Evolutionary conservation across 2,797 vertebrate species (phyloP).

Genomic region (Neostethus bicornis): DNA sequence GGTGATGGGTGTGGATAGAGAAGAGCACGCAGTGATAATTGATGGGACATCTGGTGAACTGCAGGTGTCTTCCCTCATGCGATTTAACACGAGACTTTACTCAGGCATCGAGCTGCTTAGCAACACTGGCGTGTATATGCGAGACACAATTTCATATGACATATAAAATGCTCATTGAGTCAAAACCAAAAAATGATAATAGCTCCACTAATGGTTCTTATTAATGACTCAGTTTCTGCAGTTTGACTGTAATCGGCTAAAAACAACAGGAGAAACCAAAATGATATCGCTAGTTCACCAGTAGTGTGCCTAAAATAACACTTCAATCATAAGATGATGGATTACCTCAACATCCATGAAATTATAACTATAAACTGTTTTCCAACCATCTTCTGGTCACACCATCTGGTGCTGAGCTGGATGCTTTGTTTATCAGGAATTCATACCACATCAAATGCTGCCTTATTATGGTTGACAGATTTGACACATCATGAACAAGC

Average conservation of each 20-base stretch:
- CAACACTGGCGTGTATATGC: constrained; percentile 46
- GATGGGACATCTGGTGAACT: constrained; percentile 82
- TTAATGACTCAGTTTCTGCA: constrained; percentile 4
- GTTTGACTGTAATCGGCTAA: not conserved
- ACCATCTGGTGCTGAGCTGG: constrained; percentile 6
- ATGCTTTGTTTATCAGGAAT: constrained; percentile 38
- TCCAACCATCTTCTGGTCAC: constrained; percentile 21
- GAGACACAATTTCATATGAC: not conserved
- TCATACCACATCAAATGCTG: constrained; percentile 59
- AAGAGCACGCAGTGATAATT: constrained; percentile 71
- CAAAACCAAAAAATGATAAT: not conserved
- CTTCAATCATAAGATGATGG: constrained; percentile 12
- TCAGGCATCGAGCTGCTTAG: constrained; percentile 61
- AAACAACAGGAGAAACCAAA: constrained; percentile 27
- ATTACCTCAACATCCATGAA: constrained; percentile 4
- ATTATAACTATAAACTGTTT: constrained; percentile 20
- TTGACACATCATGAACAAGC: constrained; percentile 58
- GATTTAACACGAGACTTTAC: constrained; percentile 82
- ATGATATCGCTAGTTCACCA: constrained; percentile 11
- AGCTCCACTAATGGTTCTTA: not conserved
- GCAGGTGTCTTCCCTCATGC: constrained; percentile 73
- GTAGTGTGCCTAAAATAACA: not conserved
- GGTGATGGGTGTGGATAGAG: constrained; percentile 47
- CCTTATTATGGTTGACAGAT: constrained; percentile 65
- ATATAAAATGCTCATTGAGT: no score